Base-by-base conservation (phyloP, 2,113 vertebrate genomes). In the Leiothrix lutea region DNA sequence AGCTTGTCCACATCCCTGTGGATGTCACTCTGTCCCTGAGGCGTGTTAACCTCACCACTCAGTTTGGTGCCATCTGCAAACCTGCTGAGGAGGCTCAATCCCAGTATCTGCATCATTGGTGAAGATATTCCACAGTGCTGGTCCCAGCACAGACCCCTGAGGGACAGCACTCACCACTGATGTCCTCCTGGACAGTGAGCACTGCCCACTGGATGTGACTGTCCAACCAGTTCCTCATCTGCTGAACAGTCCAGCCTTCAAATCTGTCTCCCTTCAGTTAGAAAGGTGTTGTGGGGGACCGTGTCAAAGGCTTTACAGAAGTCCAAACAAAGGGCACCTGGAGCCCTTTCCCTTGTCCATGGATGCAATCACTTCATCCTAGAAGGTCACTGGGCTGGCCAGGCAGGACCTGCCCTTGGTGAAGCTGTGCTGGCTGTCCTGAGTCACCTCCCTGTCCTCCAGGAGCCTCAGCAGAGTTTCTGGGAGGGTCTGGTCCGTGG, bases 101-200 rank as follows among this genome's bases (percentile, higher is more conserved):
- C 72, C 57, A 47, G 35, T 20, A 35, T 40, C 77, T 28, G 0
- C 33, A n/a, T 19, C 58, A 35, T 0, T 60, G 66, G n/a, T 67
- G 69, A 69, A 56, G 67, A 11, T 8, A 8, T 0, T 54, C n/a
- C 67, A 44, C 28, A 33, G 35, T 22, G 24, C 62, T 42, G 71
- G 47, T 89, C 31, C 57, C 58, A 48, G 5, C 31, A 28, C 0
- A 3, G 72, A 67, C 47, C 84, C 45, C 57, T 18, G 38, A 64
- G 72, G 53, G 53, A 72, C 67, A 50, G n/a, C 61, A 33, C 61
- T 88, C 3, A 1, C 28, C 72, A 20, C 54, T 3, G 7, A 6
- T 60, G 44, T 64, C 54, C 72, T 42, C 75, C 48, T 28, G 54
- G 60, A 35, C 40, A 53, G 10, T 83, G 72, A 33, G 48, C 40